Conservation (phyloP, 2,888 invertebrate genomes). For the Scaptomyza parva region DNA sequence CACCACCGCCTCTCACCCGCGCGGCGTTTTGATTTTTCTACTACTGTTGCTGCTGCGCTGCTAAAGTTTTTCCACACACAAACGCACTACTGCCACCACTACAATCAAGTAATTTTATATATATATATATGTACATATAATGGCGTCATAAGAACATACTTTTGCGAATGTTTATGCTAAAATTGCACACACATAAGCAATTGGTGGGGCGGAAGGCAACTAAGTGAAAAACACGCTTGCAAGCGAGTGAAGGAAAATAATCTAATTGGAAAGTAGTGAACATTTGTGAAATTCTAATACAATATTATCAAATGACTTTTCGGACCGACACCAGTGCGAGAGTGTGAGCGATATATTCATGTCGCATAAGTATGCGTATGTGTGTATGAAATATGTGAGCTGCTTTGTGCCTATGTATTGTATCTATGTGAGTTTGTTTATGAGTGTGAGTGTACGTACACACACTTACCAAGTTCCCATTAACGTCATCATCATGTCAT, state of each 20-base stretch:
- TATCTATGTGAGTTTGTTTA: slow-evolving; percentile 36
- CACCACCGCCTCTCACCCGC: slow-evolving; percentile 82
- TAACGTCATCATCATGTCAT: slow-evolving; percentile 84
- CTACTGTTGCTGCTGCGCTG: slow-evolving; percentile 72
- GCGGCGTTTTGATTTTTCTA: slow-evolving; percentile 80
- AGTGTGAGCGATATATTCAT: slow-evolving; percentile 42
- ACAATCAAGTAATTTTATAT: slow-evolving; percentile 75
- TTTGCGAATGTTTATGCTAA: slow-evolving; percentile 65
- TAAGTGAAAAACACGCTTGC: slow-evolving; percentile 29
- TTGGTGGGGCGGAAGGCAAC: slow-evolving; percentile 13
- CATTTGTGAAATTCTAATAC: slow-evolving; percentile 75
- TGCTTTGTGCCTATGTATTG: slow-evolving; percentile 52
- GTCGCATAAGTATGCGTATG: slow-evolving; percentile 38
- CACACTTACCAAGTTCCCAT: slow-evolving; percentile 73
- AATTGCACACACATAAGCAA: slow-evolving; percentile 28
- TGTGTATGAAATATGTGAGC: slow-evolving; percentile 55
- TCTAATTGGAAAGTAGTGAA: slow-evolving; percentile 67
- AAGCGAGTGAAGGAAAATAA: slow-evolving; percentile 28
- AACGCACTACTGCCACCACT: slow-evolving; percentile 44
- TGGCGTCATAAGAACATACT: slow-evolving; percentile 78
- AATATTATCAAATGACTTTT: slow-evolving; percentile 79
- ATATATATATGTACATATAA: slow-evolving; percentile 62
- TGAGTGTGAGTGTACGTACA: slow-evolving; percentile 53
- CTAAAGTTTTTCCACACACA: slow-evolving; percentile 64
- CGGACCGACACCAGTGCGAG: slow-evolving; percentile 63